A percentile compares a stretch with the other conserved stretches of the same genome.
These are phyloP conservation scores for Eptesicus fuscus DNA, from an alignment of 2,113 vertebrate genomes.

Conservation along the genomic window DNA sequence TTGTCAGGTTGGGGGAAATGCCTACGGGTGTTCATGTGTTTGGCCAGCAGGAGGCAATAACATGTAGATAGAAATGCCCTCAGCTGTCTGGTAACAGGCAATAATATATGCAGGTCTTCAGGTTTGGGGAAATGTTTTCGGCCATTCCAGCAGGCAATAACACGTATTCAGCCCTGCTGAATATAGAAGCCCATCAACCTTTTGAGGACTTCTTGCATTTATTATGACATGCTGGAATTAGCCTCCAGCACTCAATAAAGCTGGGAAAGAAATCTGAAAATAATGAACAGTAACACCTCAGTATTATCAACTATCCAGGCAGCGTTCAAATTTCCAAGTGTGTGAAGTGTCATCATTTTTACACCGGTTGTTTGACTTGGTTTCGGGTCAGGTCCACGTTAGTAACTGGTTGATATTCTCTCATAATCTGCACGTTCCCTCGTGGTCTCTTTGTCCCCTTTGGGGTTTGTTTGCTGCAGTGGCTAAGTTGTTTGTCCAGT, in stretches of 20 bases:
- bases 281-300: neutral
- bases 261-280: neutral
- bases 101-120: too few species aligned
- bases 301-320: neutral
- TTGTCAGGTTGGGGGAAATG: too few species aligned
- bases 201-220: too few species aligned
- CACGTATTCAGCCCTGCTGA: too few species aligned
- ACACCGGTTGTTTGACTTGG: neutral
- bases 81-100: too few species aligned
- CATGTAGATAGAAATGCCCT: too few species aligned
- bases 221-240: too few species aligned
- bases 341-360: neutral
- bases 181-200: too few species aligned
- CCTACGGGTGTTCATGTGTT: too few species aligned
- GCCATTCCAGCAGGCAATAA: too few species aligned
- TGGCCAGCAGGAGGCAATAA: too few species aligned
- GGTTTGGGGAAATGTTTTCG: too few species aligned
- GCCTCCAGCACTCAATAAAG: neutral
- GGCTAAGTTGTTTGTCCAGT: neutral
- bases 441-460: neutral
- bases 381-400: neutral
- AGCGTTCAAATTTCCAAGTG: neutral
- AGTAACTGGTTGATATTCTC: neutral
- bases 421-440: neutral
- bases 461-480: neutral